Percentiles rank a stretch among this genome's conserved stretches.
phyloP scores from a whole-genome alignment of 2,888 invertebrate genomes.

The Drosophila formosana region DNA sequence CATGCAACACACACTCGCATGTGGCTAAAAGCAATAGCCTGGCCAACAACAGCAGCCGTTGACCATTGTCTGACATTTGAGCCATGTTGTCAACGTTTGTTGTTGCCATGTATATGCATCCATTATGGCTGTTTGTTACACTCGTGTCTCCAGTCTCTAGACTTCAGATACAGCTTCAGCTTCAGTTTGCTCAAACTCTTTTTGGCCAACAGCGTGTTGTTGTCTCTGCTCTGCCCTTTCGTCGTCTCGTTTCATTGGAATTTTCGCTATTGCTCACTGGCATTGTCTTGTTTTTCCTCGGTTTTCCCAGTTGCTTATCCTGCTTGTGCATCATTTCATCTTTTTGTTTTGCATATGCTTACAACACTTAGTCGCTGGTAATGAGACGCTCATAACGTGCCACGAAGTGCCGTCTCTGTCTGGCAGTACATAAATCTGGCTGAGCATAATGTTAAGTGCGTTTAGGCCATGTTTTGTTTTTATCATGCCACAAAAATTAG shows the following conservation, averaged over 20 bases:
- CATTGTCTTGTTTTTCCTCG: conserved; percentile 8
- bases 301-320: conserved; percentile 27
- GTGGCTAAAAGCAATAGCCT: conserved; percentile 46
- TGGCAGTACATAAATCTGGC: conserved; percentile 51
- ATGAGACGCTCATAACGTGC: conserved; percentile 60
- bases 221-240: not conserved
- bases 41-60: conserved; percentile 56
- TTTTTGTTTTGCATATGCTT: conserved; percentile 59
- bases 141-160: conserved; percentile 36
- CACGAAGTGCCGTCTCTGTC: conserved; percentile 4
- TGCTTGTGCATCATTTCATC: conserved; percentile 14
- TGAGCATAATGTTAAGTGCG: conserved; percentile 39
- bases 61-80: conserved; percentile 80
- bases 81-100: conserved; percentile 78
- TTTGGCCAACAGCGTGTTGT: conserved; percentile 27
- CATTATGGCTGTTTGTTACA: conserved; percentile 73
- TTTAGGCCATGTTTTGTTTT: conserved; percentile 33
- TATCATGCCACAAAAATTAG: conserved; percentile 66
- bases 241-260: conserved; percentile 62
- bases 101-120: conserved; percentile 61
- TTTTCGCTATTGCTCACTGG: conserved; percentile 46
- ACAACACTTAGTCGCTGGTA: conserved; percentile 61
- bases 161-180: not conserved
- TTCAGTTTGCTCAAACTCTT: conserved; percentile 5
- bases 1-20: conserved; percentile 53